phyloP scores from a whole-genome alignment of 2,113 vertebrate genomes.

The Pogonocichla stellata region DNA sequence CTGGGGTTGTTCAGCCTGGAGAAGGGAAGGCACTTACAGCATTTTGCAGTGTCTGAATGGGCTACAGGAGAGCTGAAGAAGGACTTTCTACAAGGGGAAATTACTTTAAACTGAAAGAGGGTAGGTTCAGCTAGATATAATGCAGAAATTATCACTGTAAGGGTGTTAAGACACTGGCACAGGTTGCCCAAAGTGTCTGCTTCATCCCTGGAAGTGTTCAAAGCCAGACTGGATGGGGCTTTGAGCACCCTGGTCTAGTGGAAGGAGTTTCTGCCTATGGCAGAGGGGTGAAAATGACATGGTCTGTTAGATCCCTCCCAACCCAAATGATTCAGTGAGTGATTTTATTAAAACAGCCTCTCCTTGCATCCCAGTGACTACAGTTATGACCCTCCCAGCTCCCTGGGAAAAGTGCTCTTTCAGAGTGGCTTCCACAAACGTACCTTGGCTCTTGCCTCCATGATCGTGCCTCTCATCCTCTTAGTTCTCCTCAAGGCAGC shows the following conservation, averaged over 20 bases:
- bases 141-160: neutral
- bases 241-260: neutral
- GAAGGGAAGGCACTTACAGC: neutral
- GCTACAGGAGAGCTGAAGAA: neutral
- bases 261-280: neutral
- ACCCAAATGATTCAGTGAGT: neutral
- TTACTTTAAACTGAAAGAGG: neutral
- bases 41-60: neutral
- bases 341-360: neutral
- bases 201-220: neutral
- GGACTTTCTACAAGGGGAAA: neutral
- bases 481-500: neutral
- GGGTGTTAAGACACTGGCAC: neutral
- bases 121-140: neutral
- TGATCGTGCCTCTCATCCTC: neutral
- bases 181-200: neutral
- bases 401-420: neutral
- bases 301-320: neutral
- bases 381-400: neutral
- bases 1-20: neutral
- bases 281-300: accelerated
- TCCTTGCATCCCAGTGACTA: neutral
- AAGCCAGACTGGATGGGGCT: neutral
- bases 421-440: neutral
- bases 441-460: neutral